Evolutionary conservation across 2,888 invertebrate species (phyloP).

Genomic region (Trichogramma evanescens): DNA sequence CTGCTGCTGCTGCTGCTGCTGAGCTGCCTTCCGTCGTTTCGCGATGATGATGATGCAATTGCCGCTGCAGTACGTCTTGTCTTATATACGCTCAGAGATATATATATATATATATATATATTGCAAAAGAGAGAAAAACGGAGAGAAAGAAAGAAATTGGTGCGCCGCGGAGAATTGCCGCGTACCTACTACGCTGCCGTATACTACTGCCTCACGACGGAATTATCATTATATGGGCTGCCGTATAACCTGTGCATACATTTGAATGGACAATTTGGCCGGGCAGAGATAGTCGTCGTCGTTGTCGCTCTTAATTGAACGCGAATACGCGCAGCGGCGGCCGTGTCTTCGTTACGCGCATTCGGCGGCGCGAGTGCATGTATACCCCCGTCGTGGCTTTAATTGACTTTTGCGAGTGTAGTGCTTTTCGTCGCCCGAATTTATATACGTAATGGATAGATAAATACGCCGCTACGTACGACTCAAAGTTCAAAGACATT

Average conservation of each 20-base stretch:
- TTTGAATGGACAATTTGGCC: slow-evolving; percentile 8
- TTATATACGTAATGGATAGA: too few species aligned
- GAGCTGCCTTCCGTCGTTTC: slow-evolving; percentile 11
- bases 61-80: too few species aligned
- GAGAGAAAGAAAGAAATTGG: neutral
- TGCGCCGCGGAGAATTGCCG: neutral
- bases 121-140: neutral
- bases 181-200: neutral
- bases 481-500: too few species aligned
- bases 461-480: too few species aligned
- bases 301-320: neutral
- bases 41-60: slow-evolving; percentile 6
- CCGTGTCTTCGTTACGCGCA: too few species aligned
- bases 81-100: slow-evolving; percentile 11
- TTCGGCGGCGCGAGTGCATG: too few species aligned
- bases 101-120: neutral
- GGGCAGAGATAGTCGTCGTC: neutral
- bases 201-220: neutral
- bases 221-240: neutral
- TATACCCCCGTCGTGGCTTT: too few species aligned
- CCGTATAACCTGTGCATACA: neutral
- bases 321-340: too few species aligned
- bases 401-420: too few species aligned
- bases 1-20: neutral
- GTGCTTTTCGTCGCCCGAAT: too few species aligned